Evolutionary conservation across 1,140 invertebrate genomes (phyloP).

Genomic region (Nixonia krombeini): DNA sequence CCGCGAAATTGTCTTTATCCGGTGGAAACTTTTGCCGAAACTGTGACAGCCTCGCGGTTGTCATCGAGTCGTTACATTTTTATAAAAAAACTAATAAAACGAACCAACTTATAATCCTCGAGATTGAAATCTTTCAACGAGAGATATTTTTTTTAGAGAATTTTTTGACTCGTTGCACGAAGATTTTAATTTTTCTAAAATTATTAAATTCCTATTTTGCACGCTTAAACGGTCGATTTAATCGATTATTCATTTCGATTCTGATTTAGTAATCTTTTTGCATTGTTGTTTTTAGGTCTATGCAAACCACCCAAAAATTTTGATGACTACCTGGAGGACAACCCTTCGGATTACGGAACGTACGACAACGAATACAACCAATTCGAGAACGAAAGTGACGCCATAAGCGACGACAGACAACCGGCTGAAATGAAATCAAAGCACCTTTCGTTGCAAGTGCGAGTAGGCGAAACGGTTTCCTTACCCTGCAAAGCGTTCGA

Average conservation of each 20-base stretch:
- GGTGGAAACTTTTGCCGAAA: not conserved
- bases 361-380: conserved; percentile 5
- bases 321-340: conserved; percentile 32
- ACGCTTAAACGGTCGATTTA: too few relatives aligned
- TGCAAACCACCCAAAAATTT: conserved; percentile 39
- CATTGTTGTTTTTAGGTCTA: conserved; percentile 52
- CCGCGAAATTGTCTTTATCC: conserved; percentile 24
- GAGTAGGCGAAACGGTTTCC: conserved; percentile 37
- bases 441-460: conserved; percentile 11
- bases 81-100: conserved; percentile 5
- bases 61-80: too few relatives aligned
- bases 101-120: too few relatives aligned
- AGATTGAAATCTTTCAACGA: too few relatives aligned
- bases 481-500: conserved; percentile 49
- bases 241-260: conserved; percentile 4
- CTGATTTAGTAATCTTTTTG: too few relatives aligned
- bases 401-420: not conserved
- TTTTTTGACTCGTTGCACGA: too few relatives aligned
- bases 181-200: too few relatives aligned
- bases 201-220: too few relatives aligned
- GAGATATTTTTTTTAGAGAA: too few relatives aligned
- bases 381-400: conserved; percentile 15
- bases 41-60: too few relatives aligned
- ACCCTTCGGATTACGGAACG: not conserved
- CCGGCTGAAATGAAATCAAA: conserved; percentile 38